Evolutionary conservation across 2,888 invertebrate genomes (phyloP), one percentile per base, ranked within the genome.

Genomic region (Herminia tarsipennalis): DNA sequence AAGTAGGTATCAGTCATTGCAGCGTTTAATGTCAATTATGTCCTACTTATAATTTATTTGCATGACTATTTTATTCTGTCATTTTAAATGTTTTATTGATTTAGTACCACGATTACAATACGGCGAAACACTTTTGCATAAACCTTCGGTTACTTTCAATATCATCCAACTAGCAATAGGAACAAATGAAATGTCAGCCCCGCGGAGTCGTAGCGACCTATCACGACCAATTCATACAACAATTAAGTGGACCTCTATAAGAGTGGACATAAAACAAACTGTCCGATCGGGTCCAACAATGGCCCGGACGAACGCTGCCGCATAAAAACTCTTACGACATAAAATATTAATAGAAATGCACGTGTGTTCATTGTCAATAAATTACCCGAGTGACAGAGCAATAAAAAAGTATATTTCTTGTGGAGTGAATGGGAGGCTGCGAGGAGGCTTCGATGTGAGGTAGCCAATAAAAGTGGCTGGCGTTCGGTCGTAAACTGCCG

Each of bases 341-440:
- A 90, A 90, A 91, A 90, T 90, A 90, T 90, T 90, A 90, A 91
- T 90, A 90, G 90, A 90, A 90, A 89, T 89, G 89, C 91, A 89
- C 89, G 90, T 88, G 88, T 79, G 88, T 87, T 90, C 89, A 89
- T 89, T 90, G 88, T 89, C 90, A 87, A 91, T 91, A 91, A 91
- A 91, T 91, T 90, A 91, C 83, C 80, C 73, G 70, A 89, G 90
- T 90, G 91, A 91, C 91, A 87, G 87, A 85, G 88, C 79, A 86
- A 88, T 91, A 90, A 89, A 90, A 90, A 88, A 86, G 84, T 88
- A 81, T 88, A 89, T 89, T 88, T 88, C 86, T 86, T 85, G 78
- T 75, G 82, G 81, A 89, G 88, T 90, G 88, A 89, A 90, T 90
- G 89, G 89, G 89, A 89, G 88, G 89, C 83, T 75, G 81, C 70